A percentile compares a stretch with the other conserved stretches of the same genome.
Evolutionary conservation across 2,888 invertebrate species (phyloP).

Genomic region (Drosophila pseudotakahashii): DNA sequence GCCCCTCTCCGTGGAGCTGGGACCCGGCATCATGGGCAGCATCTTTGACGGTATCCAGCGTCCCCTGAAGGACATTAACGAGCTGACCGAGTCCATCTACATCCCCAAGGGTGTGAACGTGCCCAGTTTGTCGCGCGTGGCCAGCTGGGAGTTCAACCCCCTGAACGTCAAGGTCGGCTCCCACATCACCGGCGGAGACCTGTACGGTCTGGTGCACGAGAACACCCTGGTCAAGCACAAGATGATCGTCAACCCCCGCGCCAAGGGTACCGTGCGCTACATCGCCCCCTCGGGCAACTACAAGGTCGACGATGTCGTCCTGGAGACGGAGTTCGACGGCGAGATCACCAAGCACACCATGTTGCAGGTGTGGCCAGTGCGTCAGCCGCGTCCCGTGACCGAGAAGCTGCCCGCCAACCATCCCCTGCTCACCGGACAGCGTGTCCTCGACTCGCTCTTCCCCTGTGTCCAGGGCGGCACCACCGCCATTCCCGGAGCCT

Average conservation of each 20-base stretch:
- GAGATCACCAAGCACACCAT: constrained; percentile 95
- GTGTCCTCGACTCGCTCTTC: constrained; percentile 98
- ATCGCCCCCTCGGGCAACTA: constrained; percentile 97
- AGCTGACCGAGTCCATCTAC: constrained; percentile 97
- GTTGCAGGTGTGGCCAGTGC: constrained; percentile 99
- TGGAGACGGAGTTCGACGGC: constrained; percentile 99
- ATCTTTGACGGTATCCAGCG: constrained; percentile 99
- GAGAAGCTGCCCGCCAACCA: constrained; percentile 99
- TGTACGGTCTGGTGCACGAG: constrained; percentile 98
- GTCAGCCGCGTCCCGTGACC: constrained; percentile 97
- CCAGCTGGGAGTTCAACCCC: constrained; percentile 97
- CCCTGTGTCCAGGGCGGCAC: constrained; percentile 99
- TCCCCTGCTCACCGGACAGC: constrained; percentile 98
- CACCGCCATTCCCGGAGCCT: constrained; percentile 99
- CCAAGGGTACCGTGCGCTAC: constrained; percentile 98
- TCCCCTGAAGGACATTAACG: constrained; percentile 97
- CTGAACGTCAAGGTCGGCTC: constrained; percentile 94
- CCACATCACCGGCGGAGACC: constrained; percentile 99
- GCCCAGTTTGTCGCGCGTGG: constrained; percentile 92
- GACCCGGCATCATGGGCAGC: constrained; percentile 99
- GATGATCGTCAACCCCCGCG: constrained; percentile 96
- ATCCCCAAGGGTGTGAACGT: constrained; percentile 99
- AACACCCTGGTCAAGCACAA: constrained; percentile 99
- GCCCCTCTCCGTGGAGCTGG: constrained; percentile 98
- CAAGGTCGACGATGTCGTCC: constrained; percentile 95